Evolutionary conservation across 1,140 invertebrate species (phyloP).

Genomic region (Cherax quadricarinatus): DNA sequence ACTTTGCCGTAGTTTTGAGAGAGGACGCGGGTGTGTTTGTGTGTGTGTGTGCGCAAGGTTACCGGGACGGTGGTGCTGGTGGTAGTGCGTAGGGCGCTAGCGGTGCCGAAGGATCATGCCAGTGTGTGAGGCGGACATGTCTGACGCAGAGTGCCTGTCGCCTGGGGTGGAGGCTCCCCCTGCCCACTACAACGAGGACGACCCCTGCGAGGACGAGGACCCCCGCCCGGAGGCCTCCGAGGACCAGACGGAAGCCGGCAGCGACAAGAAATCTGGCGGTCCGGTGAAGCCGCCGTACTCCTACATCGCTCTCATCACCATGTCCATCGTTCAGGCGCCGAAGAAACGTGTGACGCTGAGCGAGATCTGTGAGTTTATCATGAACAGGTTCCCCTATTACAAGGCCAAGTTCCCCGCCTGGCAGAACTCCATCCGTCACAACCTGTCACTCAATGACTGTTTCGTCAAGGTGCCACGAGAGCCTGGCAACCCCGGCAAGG

Average conservation of each 20-base stretch:
- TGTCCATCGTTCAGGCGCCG: slow-evolving; percentile 98
- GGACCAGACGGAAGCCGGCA: slow-evolving; percentile 39
- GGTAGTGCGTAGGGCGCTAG: background rate
- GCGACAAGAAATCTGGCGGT: slow-evolving; percentile 73
- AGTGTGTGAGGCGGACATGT: slow-evolving; percentile 61
- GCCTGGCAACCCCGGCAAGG: slow-evolving; percentile 98
- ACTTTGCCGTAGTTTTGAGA: background rate
- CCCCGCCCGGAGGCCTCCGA: slow-evolving; percentile 5
- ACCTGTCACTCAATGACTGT: slow-evolving; percentile 98
- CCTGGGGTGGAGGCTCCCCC: slow-evolving; percentile 16
- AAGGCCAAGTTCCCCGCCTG: slow-evolving; percentile 96
- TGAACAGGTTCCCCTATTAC: slow-evolving; percentile 98
- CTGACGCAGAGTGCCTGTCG: slow-evolving; percentile 30
- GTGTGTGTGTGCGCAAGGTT: background rate
- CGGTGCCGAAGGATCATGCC: slow-evolving; percentile 32
- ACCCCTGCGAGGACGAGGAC: slow-evolving; percentile 29
- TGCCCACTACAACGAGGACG: slow-evolving; percentile 54
- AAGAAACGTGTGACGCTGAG: slow-evolving; percentile 97
- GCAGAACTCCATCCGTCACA: slow-evolving; percentile 98
- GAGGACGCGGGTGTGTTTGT: background rate
- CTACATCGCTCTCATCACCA: slow-evolving; percentile 98
- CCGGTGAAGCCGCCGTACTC: slow-evolving; percentile 97
- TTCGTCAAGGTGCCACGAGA: slow-evolving; percentile 99
- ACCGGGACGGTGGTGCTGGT: background rate
- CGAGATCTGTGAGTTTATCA: slow-evolving; percentile 99